Conservation (phyloP, 2,797 vertebrate species). For the Oreonectes daqikongensis region DNA sequence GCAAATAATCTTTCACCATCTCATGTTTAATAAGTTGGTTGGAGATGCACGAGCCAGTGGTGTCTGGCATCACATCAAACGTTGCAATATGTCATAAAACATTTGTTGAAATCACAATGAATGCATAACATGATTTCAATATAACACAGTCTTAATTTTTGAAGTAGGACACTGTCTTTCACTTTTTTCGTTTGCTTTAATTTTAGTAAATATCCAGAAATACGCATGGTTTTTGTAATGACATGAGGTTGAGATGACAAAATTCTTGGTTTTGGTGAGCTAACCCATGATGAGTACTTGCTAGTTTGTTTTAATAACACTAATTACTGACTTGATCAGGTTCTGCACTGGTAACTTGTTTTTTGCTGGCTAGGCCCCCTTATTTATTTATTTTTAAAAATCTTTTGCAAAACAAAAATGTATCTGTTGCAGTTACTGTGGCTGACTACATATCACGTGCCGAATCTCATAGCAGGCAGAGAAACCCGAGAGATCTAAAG, state of each 20-base stretch:
- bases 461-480: slow-evolving; percentile 97
- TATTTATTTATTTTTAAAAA: neutral
- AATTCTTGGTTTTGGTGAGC: neutral
- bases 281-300: neutral
- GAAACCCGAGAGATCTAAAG: slow-evolving; percentile 83
- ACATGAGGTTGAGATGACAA: neutral
- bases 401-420: neutral
- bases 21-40: no score
- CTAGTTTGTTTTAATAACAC: neutral
- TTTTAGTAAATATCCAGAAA: neutral
- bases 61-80: no score
- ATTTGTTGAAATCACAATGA: no score
- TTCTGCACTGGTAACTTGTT: neutral
- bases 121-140: neutral
- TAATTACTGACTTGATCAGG: neutral
- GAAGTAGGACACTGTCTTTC: neutral
- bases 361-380: neutral
- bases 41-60: no score
- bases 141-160: no score
- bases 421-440: slow-evolving; percentile 87
- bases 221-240: neutral
- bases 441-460: slow-evolving; percentile 99
- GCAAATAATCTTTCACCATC: no score
- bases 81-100: no score
- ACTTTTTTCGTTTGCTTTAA: neutral